Conservation (phyloP, 2,888 invertebrate genomes). For the Panorpa germanica region DNA sequence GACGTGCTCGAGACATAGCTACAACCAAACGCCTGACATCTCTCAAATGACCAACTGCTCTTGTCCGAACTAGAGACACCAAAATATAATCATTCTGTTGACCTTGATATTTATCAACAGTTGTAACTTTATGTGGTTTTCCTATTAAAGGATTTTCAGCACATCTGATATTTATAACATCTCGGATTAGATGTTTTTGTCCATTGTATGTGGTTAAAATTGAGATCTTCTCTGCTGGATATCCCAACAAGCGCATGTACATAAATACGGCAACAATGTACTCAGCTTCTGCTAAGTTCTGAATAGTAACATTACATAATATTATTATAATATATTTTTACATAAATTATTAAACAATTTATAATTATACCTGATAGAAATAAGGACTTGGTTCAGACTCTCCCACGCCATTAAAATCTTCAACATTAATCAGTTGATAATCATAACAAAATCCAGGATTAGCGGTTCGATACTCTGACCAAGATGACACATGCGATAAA, state of each 20-base stretch:
- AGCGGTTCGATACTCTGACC: constrained; percentile 70
- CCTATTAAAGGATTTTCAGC: constrained; percentile 91
- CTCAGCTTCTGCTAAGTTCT: constrained; percentile 79
- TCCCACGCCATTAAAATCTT: constrained; percentile 89
- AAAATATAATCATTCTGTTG: constrained; percentile 99
- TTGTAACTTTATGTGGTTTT: constrained; percentile 77
- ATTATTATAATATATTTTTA: neutral
- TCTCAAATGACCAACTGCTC: constrained; percentile 92
- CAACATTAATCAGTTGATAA: constrained; percentile 91
- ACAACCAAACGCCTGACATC: constrained; percentile 94
- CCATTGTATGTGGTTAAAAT: constrained; percentile 98
- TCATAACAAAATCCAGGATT: constrained; percentile 88
- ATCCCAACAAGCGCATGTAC: constrained; percentile 95
- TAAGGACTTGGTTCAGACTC: constrained; percentile 97
- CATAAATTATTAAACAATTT: neutral
- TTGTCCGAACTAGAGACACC: constrained; percentile 86
- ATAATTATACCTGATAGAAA: constrained; percentile 70
- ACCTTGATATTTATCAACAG: constrained; percentile 98
- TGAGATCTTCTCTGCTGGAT: constrained; percentile 91
- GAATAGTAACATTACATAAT: constrained; percentile 10
- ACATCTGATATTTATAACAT: constrained; percentile 86
- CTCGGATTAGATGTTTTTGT: constrained; percentile 91
- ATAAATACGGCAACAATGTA: constrained; percentile 94
- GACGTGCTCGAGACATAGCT: constrained; percentile 91
- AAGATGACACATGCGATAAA: constrained; percentile 67